Base-by-base conservation (phyloP, 2,113 vertebrate species). In the Pampusana beccarii region DNA sequence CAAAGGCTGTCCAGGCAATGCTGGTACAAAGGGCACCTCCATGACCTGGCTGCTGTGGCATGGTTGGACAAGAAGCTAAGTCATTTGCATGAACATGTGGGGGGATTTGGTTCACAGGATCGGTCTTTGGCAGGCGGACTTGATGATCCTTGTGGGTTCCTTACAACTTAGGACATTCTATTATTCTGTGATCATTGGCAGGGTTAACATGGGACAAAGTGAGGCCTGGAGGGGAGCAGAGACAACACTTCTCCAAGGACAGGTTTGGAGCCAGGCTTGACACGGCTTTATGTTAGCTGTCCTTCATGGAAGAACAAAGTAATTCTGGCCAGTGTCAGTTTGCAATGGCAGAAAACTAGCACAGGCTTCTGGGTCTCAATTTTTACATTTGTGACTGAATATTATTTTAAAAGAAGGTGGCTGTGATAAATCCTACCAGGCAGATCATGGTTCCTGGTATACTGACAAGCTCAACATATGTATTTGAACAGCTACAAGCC, bases 391-490 rank as follows among this genome's bases (percentile, higher is more conserved):
- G 16, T 80, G 24, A 40, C n/a, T 73, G 64, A 74, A 34, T 56
- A 25, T 51, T 38, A 20, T 2, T 61, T 82, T 66, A 38, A 70
- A 80, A 21, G 61, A 50, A 19, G 7, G 4, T 64, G 38, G 7
- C 17, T 44, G 17, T 67, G 50, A 31, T 40, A 77, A 65, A 69
- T 54, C 9, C n/a, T 66, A 3, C 10, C 20, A 34, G 46, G 11
- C 4, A 73, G 34, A n/a, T 72, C 11, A 31, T 20, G 25, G 5
- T 8, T 66, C 6, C 15, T 48, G 26, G 9, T 25, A 40, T 36
- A 38, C 5, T 17, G 28, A 15, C 4, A 72, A 86, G 33, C 38
- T 13, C 56, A 36, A 28, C 0, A 0, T 29, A 34, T 20, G 7
- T 28, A 11, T 65, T 46, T 73, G 42, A 44, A 56, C 17, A 53